Base-by-base conservation (phyloP, 2,113 vertebrate species). In the Thunnus maccoyii region DNA sequence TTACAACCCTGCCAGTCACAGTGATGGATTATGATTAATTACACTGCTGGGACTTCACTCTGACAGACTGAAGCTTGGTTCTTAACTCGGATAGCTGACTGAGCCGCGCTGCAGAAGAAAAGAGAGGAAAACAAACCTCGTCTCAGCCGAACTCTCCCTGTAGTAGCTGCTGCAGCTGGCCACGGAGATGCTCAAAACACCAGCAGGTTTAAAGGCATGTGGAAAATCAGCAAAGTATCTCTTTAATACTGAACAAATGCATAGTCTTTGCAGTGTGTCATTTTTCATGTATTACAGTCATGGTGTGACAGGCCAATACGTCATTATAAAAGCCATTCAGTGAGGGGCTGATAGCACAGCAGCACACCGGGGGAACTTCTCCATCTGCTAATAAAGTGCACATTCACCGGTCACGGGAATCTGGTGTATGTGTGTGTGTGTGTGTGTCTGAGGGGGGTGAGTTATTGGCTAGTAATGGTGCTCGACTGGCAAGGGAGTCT, bases 341-440 rank as follows among this genome's bases (percentile, higher is more conserved):
- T 57, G 86, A 66, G 61, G 83, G 80, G 76, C 69, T 88, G 79
- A 85, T 76, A 64, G 88, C 72, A 72, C 76, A 76, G 88, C 74
- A 78, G 76, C 41, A 57, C 77, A 64, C 74, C n/a, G 48, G 70
- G 70, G 60, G 74, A 60, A 86, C 86, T 88, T 84, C 74, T 90
- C 85, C 85, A 87, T 91, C 90, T 92, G 79, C 90, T 88, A 84
- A 90, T 89, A 91, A 86, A 88, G 86, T 78, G 85, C 76, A 85
- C 81, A 72, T 86, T 89, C 67, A 72, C 80, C 85, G 82, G 80
- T 89, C 78, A 77, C 74, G 71, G 27, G 83, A 85, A 86, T 88
- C 41, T 80, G 12, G 56, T 79, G 70, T 75, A 9, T 76, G 70
- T 76, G 65, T 71, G 67, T 44, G 62, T 44, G 62, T 68, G 69